Evolutionary conservation across 2,888 invertebrate genomes (phyloP), one percentile per base, ranked within the genome.

Genomic region (Drosophila falleni): DNA sequence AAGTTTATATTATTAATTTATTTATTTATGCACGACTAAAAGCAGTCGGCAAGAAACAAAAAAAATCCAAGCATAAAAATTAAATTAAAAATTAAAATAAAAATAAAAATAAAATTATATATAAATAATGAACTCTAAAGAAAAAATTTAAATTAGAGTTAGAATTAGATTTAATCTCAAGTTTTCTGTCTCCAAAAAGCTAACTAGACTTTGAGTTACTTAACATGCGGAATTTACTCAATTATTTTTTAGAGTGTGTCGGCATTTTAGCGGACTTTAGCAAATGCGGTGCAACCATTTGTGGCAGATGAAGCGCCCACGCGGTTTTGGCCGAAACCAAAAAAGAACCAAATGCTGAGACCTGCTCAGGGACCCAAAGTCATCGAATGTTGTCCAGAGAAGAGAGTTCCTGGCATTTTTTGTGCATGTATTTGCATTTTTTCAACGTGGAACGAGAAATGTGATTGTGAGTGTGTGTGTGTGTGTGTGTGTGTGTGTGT

Each of bases 381-480:
- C 19, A 35, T 31, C 16, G 8, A 42, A 13, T 54, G 54, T 54
- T 16, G 33, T 44, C 19, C 56, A 15, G 37, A n/a, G n/a, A n/a
- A n/a, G n/a, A n/a, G n/a, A 9, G 16, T 35, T 6, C 56, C 26
- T 37, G 16, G 69, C 54, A 69, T 65, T 65, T 66, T 41, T 46
- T 67, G 63, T 78, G 74, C 78, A 78, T 77, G 74, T 78, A 77
- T 77, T 77, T 77, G 67, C 80, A 77, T 77, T 80, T 77, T 77
- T 80, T 76, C 77, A 76, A 67, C 65, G 60, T 59, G 37, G 41
- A 41, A 37, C 35, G 39, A 39, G 37, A 49, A 49, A 39, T 39
- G 53, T 53, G 53, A 6, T 10, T 53, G 37, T 51, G 39, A 9
- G 9, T 39, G 15, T 33, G 8, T n/a, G 49, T 19, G 39, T 6